These are phyloP conservation scores for Campylomormyrus numenius DNA, from an alignment of 2,113 vertebrate genomes.

Conservation along the genomic window DNA sequence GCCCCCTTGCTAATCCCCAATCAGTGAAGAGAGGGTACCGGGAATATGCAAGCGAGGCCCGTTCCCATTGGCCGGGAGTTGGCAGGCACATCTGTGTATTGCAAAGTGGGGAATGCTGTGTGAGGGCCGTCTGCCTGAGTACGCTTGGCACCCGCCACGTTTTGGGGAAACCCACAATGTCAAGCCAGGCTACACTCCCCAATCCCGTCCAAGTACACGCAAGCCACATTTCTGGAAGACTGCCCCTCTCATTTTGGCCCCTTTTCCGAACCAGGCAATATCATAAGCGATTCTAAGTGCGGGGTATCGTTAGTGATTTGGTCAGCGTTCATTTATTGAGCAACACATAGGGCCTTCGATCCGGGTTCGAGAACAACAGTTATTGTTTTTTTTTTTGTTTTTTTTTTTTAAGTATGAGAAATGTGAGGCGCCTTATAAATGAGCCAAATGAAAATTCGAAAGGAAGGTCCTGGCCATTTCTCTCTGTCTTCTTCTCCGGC, in stretches of 20 bases:
- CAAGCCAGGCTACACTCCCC: not conserved
- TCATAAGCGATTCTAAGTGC: not conserved
- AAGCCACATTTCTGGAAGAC: not conserved
- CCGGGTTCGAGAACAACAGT: not conserved
- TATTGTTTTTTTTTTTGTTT: not conserved
- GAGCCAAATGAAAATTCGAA: not conserved
- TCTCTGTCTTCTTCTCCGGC: not conserved
- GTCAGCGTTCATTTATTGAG: not conserved
- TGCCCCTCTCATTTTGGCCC: not conserved
- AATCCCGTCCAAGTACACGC: not conserved
- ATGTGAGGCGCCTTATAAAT: constrained; percentile 4
- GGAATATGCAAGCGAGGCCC: not conserved
- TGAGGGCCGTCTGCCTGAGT: not conserved
- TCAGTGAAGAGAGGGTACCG: not conserved
- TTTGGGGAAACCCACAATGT: not conserved
- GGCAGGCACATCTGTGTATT: not conserved
- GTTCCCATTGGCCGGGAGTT: not conserved
- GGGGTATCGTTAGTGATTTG: not conserved
- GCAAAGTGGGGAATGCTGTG: not conserved
- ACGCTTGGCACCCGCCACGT: not conserved
- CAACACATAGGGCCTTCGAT: not conserved
- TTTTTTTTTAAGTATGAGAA: not conserved
- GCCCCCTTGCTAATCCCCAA: not conserved
- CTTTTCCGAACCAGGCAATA: not conserved
- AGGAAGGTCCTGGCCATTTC: not conserved